Evolutionary conservation across 2,113 vertebrate species (phyloP).

Genomic region (Strix aluco): DNA sequence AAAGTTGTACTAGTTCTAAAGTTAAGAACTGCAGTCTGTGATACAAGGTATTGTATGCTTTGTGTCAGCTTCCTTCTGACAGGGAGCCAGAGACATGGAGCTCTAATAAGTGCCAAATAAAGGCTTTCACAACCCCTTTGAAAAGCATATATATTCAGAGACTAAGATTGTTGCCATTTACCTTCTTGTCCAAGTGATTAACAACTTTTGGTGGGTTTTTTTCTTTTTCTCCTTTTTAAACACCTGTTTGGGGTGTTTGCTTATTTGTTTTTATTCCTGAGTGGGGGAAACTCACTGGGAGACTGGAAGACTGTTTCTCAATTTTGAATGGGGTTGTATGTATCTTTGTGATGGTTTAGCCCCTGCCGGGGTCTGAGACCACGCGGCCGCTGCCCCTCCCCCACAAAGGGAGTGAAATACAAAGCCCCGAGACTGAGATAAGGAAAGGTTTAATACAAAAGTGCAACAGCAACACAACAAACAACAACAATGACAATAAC

Average conservation of each 20-base stretch:
- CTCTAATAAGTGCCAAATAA: neutral
- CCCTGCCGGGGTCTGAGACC: no score
- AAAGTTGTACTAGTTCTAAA: neutral
- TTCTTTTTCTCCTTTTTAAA: neutral
- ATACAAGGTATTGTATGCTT: neutral
- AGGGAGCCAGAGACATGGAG: neutral
- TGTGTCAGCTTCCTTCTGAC: neutral
- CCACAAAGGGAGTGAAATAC: no score
- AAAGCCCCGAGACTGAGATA: no score
- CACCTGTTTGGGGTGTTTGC: neutral
- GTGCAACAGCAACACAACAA: no score
- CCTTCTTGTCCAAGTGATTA: neutral
- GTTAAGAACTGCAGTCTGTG: neutral
- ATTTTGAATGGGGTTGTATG: neutral
- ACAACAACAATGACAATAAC: no score
- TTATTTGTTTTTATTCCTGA: neutral
- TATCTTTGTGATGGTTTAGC: neutral
- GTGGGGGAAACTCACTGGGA: neutral
- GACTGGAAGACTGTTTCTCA: neutral
- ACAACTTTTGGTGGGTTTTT: neutral
- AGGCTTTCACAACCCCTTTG: neutral
- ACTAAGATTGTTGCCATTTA: neutral
- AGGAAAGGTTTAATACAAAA: no score
- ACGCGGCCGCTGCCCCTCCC: no score
- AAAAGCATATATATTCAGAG: neutral